A percentile compares a stretch with the other conserved stretches of the same genome.
phyloP scores from a whole-genome alignment of 2,888 invertebrate species.

The Papilio gigon region DNA sequence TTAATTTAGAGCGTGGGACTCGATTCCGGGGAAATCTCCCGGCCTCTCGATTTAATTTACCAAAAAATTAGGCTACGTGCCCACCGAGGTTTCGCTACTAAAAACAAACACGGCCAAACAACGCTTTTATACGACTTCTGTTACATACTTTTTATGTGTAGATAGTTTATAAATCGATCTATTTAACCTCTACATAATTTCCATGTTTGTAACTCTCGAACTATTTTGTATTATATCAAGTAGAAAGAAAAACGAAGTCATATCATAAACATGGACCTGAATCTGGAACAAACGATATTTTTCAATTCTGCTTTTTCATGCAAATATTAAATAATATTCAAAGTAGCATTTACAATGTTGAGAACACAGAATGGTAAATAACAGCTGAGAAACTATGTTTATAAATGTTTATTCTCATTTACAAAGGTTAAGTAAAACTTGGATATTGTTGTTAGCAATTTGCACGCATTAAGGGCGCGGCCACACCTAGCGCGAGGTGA shows the following conservation, averaged over 20 bases:
- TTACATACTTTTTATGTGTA: neutral
- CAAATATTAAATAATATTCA: too few relatives aligned
- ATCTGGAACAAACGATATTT: too few relatives aligned
- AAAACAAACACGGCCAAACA: conserved; percentile 6
- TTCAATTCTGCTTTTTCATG: too few relatives aligned
- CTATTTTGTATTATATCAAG: too few relatives aligned
- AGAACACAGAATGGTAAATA: neutral
- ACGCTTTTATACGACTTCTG: neutral
- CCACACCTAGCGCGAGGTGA: conserved; percentile 3
- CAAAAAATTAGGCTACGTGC: conserved; percentile 14
- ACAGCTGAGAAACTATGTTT: neutral
- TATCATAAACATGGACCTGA: too few relatives aligned
- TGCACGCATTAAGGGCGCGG: conserved; percentile 34
- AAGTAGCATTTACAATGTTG: too few relatives aligned
- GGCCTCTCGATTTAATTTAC: conserved; percentile 13
- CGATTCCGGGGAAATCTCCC: conserved; percentile 15
- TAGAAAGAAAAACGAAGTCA: too few relatives aligned
- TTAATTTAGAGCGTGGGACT: conserved; percentile 1
- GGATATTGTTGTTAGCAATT: conserved; percentile 26
- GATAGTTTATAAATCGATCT: too few relatives aligned
- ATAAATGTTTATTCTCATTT: conserved; percentile 18
- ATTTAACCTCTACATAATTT: too few relatives aligned
- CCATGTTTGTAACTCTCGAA: too few relatives aligned
- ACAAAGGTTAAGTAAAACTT: conserved; percentile 27
- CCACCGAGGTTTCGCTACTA: neutral